Evolutionary conservation across 2,797 vertebrate species (phyloP).

Genomic region (Chaenodraco wilsoni): DNA sequence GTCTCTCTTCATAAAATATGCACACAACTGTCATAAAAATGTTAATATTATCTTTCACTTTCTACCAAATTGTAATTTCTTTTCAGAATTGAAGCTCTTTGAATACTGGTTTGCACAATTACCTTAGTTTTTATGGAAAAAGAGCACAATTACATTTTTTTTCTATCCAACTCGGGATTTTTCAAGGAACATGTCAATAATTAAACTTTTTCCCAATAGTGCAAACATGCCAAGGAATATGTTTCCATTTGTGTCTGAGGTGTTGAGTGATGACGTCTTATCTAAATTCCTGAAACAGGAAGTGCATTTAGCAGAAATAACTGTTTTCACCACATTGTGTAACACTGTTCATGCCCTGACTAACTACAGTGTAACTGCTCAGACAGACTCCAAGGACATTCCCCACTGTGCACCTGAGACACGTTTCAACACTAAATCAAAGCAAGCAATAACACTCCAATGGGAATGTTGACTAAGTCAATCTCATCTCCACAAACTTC

Average conservation of each 20-base stretch:
- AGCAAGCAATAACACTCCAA: not conserved
- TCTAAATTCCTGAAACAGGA: conserved; percentile 17
- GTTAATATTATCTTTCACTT: too few species aligned
- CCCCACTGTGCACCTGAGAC: conserved; percentile 6
- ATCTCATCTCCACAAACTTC: not conserved
- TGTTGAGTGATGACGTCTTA: conserved; percentile 42
- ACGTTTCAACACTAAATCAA: not conserved
- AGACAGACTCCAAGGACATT: not conserved
- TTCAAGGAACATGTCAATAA: too few species aligned
- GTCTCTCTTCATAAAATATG: too few species aligned
- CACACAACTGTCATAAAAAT: too few species aligned
- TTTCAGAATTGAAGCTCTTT: too few species aligned
- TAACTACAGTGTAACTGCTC: not conserved
- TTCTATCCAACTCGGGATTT: too few species aligned
- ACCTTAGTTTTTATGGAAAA: too few species aligned
- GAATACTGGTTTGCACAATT: too few species aligned
- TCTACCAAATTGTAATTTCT: too few species aligned
- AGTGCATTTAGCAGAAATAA: not conserved
- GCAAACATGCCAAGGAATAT: conserved; percentile 17
- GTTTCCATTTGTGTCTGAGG: conserved; percentile 48
- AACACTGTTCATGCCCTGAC: not conserved
- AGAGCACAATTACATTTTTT: too few species aligned
- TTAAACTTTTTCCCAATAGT: too few species aligned
- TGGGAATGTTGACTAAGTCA: not conserved
- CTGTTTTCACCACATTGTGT: not conserved